phyloP scores from a whole-genome alignment of 2,113 vertebrate species.

The Meriones unguiculatus region DNA sequence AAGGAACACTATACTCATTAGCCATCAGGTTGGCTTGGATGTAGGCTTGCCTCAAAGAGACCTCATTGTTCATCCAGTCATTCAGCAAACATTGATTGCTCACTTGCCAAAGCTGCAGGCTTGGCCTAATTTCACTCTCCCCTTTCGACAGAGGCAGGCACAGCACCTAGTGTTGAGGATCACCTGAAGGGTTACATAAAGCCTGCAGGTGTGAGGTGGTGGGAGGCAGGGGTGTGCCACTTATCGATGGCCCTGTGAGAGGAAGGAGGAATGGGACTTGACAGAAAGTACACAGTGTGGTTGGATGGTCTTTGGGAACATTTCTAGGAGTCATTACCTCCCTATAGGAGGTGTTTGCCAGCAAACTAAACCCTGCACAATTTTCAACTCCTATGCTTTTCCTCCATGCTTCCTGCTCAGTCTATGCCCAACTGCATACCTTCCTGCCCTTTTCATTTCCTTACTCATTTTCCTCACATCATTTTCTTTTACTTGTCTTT shows the following conservation, averaged over 20 bases:
- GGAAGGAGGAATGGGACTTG: neutral
- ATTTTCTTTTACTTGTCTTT: neutral
- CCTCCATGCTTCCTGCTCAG: conserved; percentile 42
- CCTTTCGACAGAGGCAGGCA: neutral
- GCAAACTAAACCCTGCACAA: neutral
- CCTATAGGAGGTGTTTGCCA: neutral
- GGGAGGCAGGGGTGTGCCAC: neutral
- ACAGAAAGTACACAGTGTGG: neutral
- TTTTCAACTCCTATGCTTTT: neutral
- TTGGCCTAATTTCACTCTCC: neutral
- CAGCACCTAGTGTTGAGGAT: neutral
- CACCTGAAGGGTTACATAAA: neutral
- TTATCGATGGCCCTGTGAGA: neutral
- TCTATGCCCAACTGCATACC: conserved; percentile 49
- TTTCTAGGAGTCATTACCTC: conserved; percentile 12
- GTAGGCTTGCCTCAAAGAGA: neutral
- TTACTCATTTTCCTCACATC: conserved; percentile 45
- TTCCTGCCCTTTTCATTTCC: conserved; percentile 23
- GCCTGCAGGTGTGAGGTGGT: neutral
- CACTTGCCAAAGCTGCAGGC: neutral
- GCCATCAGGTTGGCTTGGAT: neutral
- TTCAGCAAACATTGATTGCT: neutral
- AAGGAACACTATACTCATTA: neutral
- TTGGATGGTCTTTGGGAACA: neutral
- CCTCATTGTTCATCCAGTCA: neutral